Base-by-base conservation (phyloP, 2,113 vertebrate genomes). In the Montifringilla adamsi region DNA sequence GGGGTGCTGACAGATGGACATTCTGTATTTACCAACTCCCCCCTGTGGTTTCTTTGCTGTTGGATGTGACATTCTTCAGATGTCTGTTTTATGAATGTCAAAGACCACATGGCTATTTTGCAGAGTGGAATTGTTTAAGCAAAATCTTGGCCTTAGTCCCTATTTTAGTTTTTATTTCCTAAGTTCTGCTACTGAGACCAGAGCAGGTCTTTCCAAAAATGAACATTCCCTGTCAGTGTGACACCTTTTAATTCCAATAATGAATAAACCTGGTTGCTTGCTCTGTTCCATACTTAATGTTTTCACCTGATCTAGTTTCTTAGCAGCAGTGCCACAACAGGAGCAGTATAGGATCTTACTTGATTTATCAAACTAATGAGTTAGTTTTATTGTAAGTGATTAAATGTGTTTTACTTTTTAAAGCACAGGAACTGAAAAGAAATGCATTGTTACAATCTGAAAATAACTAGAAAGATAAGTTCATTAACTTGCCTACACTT, bases 401-500 rank as follows among this genome's bases (percentile, higher is more conserved):
- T 98, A 98, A 98, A 97, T 98, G 98, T 98, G 97, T 98, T 98
- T 98, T 98, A 98, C 98, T 98, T 98, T 98, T 98, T 98, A 98
- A 98, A 97, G 97, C 97, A 96, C 98, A 98, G 98, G 98, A 99
- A 98, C 98, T 98, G 98, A 98, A 98, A 98, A 98, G 98, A 98
- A 98, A 98, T 97, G 98, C 97, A 97, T 98, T 98, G 98, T 99
- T 99, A 98, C 98, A 98, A 97, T 98, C 98, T 98, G 98, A 99
- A 99, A 98, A 98, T 99, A 99, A 99, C 98, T 99, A 98, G 99
- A 99, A 99, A 98, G 99, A 99, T 99, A 99, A 99, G 99, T 99
- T 99, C 99, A 99, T 99, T 99, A 99, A 98, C 99, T 99, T 99
- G 98, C 99, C 98, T 99, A 99, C 98, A 98, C 98, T 98, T 98